Conservation (phyloP, 2,797 vertebrate genomes). For the Syngnathus rostellatus region DNA sequence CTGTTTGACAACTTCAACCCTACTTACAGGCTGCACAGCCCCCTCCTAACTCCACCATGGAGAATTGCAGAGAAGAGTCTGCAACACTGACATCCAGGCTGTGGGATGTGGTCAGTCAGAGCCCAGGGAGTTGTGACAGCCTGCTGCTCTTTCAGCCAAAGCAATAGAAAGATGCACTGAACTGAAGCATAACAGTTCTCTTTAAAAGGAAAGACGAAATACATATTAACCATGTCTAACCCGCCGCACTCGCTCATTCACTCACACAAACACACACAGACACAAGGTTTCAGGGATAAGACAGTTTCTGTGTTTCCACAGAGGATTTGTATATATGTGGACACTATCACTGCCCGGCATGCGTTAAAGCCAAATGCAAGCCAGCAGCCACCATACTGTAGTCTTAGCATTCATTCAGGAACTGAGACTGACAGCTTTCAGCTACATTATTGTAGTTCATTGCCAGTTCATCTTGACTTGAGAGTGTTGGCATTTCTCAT, state of each 20-base stretch:
- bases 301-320: conserved; percentile 15
- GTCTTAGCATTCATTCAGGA: conserved; percentile 36
- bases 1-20: conserved; percentile 51
- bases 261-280: background rate
- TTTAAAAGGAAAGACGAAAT: conserved; percentile 28
- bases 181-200: conserved; percentile 27
- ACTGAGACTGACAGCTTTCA: conserved; percentile 48
- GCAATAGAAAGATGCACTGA: conserved; percentile 13
- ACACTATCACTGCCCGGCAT: conserved; percentile 12
- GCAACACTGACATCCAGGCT: conserved; percentile 45
- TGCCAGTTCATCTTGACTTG: conserved; percentile 47
- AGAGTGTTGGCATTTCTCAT: conserved; percentile 50
- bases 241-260: conserved; percentile 8
- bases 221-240: conserved; percentile 20
- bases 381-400: conserved; percentile 21
- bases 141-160: conserved; percentile 56
- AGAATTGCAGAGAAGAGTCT: conserved; percentile 45
- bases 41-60: conserved; percentile 47
- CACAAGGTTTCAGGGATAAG: conserved; percentile 21
- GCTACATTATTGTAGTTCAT: conserved; percentile 53
- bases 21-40: conserved; percentile 38
- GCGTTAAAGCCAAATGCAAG: conserved; percentile 21
- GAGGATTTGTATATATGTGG: background rate
- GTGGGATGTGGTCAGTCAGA: conserved; percentile 56
- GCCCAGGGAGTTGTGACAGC: conserved; percentile 57